These are phyloP conservation scores for Notarius quadriscutis DNA, from an alignment of 2,113 vertebrate species.

Conservation along the genomic window DNA sequence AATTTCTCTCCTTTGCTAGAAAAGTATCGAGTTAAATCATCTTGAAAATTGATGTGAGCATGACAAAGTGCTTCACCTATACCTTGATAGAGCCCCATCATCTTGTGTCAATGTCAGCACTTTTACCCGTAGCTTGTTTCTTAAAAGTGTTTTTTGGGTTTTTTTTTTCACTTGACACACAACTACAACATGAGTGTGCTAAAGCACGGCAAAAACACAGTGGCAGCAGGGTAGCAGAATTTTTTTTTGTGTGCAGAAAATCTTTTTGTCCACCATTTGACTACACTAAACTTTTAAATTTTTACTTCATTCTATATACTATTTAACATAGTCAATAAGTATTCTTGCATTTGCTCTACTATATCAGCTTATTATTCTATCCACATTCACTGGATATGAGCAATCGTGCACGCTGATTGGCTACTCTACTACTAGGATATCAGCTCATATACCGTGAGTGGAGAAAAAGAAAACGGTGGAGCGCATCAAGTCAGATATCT, in stretches of 20 bases:
- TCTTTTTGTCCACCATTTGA: neutral
- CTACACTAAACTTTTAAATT: neutral
- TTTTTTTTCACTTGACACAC: slow-evolving; percentile 26
- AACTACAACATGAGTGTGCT: slow-evolving; percentile 17
- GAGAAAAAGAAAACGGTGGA: too few relatives aligned
- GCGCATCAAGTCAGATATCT: too few relatives aligned
- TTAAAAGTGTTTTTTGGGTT: slow-evolving; percentile 62
- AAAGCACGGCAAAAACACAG: slow-evolving; percentile 2
- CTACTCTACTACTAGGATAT: too few relatives aligned
- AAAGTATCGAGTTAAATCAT: slow-evolving; percentile 78
- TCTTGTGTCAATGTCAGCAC: slow-evolving; percentile 80
- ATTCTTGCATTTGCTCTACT: neutral
- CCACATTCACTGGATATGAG: too few relatives aligned
- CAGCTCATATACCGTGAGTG: too few relatives aligned
- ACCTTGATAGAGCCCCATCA: slow-evolving; percentile 76
- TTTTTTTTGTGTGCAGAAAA: neutral
- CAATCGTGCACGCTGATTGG: too few relatives aligned
- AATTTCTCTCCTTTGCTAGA: slow-evolving; percentile 74
- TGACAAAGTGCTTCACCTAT: slow-evolving; percentile 78
- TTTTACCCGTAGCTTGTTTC: slow-evolving; percentile 68
- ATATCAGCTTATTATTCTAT: neutral
- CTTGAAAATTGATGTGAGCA: slow-evolving; percentile 81
- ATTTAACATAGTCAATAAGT: neutral
- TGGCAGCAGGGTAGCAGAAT: neutral
- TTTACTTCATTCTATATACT: neutral